phyloP scores from a whole-genome alignment of 2,797 vertebrate genomes.

The Paedocypris micromegethes region DNA sequence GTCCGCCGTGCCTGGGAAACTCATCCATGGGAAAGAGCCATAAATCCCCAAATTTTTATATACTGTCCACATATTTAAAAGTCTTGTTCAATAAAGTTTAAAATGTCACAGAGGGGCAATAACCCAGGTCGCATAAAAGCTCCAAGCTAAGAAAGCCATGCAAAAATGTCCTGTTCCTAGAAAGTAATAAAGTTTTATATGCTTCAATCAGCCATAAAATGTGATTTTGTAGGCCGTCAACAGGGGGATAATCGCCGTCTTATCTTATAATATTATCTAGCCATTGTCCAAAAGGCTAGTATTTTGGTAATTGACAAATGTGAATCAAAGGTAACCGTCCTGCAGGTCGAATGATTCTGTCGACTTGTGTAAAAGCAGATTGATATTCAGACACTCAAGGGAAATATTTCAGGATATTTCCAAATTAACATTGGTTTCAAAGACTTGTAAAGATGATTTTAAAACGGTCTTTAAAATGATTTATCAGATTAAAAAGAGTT shows the following conservation, averaged over 20 bases:
- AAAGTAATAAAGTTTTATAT: constrained; percentile 98
- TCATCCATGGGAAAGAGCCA: constrained; percentile 81
- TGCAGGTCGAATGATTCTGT: too few relatives aligned
- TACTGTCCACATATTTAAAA: constrained; percentile 99
- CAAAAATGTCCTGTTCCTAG: constrained; percentile 87
- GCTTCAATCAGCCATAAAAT: constrained; percentile 97
- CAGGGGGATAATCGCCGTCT: constrained; percentile 96
- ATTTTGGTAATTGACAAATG: constrained; percentile 54
- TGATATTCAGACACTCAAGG: too few relatives aligned
- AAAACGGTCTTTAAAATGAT: too few relatives aligned
- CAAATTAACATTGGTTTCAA: too few relatives aligned
- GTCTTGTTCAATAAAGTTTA: constrained; percentile 99
- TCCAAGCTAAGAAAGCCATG: constrained; percentile 88
- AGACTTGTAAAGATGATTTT: too few relatives aligned
- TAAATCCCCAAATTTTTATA: constrained; percentile 93
- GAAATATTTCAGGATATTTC: too few relatives aligned
- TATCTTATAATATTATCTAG: constrained; percentile 81
- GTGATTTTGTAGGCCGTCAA: constrained; percentile 93
- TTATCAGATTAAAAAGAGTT: too few relatives aligned
- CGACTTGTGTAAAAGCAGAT: too few relatives aligned
- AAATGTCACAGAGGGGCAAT: constrained; percentile 99
- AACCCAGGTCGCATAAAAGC: constrained; percentile 90
- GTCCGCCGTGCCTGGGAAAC: constrained; percentile 73
- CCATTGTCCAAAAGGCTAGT: constrained; percentile 87
- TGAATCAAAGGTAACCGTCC: too few relatives aligned